Percentiles rank a stretch among this genome's conserved stretches.
Evolutionary conservation across 2,113 vertebrate genomes (phyloP).

Genomic region (Oncorhynchus keta): DNA sequence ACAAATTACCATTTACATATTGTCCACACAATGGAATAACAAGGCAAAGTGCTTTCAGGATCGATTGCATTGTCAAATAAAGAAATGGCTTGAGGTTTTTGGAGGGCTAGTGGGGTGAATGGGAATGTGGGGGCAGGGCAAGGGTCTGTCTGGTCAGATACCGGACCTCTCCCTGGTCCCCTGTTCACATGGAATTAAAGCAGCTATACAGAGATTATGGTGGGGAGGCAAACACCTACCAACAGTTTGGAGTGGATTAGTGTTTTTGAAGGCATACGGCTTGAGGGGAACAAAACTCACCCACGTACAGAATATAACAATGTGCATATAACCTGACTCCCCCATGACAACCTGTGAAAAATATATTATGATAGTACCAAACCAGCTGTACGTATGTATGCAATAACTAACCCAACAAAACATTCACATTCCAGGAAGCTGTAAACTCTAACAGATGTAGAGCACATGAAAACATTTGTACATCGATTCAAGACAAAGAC

Average conservation of each 20-base stretch:
- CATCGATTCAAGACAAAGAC: constrained; percentile 21
- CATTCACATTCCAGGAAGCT: constrained; percentile 53
- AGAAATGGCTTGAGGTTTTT: constrained; percentile 76
- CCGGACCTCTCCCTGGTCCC: constrained; percentile 62
- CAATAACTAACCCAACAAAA: constrained; percentile 50
- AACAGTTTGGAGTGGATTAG: constrained; percentile 51
- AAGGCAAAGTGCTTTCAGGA: constrained; percentile 85
- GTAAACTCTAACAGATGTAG: constrained; percentile 65
- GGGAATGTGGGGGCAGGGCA: constrained; percentile 17
- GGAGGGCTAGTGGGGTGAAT: constrained; percentile 32
- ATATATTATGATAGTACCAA: constrained; percentile 38
- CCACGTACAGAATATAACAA: constrained; percentile 55
- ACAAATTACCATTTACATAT: constrained; percentile 78
- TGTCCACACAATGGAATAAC: constrained; percentile 80
- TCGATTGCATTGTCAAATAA: constrained; percentile 75
- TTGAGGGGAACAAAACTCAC: constrained; percentile 51
- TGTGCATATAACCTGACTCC: constrained; percentile 52
- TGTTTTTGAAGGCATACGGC: constrained; percentile 69
- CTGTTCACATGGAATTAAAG: constrained; percentile 53
- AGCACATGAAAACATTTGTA: constrained; percentile 50
- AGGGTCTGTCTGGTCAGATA: constrained; percentile 32
- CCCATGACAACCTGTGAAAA: constrained; percentile 47
- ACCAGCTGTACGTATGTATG: constrained; percentile 46
- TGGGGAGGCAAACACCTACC: constrained; percentile 47
- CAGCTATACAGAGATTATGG: constrained; percentile 49